phyloP scores from a whole-genome alignment of 2,888 invertebrate genomes.

The Phytoseiulus persimilis region DNA sequence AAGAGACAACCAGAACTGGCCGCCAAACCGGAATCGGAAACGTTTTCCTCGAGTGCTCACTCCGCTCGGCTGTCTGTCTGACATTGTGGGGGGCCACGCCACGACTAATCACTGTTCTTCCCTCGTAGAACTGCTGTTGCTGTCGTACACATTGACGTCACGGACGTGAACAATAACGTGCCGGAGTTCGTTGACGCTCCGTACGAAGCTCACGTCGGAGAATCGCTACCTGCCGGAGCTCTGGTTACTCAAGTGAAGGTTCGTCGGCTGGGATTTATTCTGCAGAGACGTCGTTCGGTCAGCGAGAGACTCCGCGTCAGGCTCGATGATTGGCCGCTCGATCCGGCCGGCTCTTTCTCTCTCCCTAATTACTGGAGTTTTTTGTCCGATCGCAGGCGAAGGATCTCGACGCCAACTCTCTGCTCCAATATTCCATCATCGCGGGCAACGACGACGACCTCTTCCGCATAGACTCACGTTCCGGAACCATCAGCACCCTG shows the following conservation, averaged over 20 bases:
- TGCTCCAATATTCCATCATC: conserved; percentile 46
- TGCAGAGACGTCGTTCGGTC: not conserved
- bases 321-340: not conserved
- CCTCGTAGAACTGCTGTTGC: conserved; percentile 45
- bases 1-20: not conserved
- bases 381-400: conserved; percentile 41
- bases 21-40: not conserved
- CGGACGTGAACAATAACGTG: conserved; percentile 46
- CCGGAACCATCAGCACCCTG: conserved; percentile 45
- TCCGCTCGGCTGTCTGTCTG: not conserved
- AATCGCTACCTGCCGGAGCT: conserved; percentile 59
- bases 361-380: not conserved
- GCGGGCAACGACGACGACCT: conserved; percentile 47
- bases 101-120: not conserved
- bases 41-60: not conserved
- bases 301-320: too few relatives aligned
- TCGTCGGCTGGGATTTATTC: conserved; percentile 29
- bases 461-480: conserved; percentile 45
- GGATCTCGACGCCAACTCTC: conserved; percentile 44
- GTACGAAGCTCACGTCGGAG: conserved; percentile 73
- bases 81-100: not conserved
- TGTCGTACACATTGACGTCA: conserved; percentile 46
- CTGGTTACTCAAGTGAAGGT: conserved; percentile 46
- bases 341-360: not conserved
- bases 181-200: conserved; percentile 47